Conservation (phyloP, 1,140 invertebrate species). For the Oryctes rhinoceros region DNA sequence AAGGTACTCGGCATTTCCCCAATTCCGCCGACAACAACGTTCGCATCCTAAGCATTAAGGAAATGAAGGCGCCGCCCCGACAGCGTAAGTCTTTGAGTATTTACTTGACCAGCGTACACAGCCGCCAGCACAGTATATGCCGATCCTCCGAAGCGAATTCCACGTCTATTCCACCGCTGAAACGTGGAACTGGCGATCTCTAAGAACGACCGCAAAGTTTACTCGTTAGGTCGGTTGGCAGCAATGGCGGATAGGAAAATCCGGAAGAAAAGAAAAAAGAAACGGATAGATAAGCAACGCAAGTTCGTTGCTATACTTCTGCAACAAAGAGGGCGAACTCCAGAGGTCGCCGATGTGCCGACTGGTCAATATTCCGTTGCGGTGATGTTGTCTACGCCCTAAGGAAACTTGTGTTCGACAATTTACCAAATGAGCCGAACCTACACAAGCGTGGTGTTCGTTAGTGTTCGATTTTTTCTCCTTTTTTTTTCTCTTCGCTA, state of each 20-base stretch:
- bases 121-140: too few relatives aligned
- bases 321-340: neutral
- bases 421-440: constrained; percentile 1
- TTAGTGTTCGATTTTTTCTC: constrained; percentile 3
- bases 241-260: neutral
- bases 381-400: neutral
- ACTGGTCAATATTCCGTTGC: constrained; percentile 7
- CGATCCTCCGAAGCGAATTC: too few relatives aligned
- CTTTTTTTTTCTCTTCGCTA: neutral
- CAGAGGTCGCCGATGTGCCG: neutral
- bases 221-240: neutral
- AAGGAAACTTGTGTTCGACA: neutral
- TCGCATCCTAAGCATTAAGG: too few relatives aligned
- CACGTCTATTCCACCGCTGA: too few relatives aligned
- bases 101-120: too few relatives aligned
- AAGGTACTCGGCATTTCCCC: too few relatives aligned
- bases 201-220: neutral
- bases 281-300: neutral
- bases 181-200: neutral
- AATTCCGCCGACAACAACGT: too few relatives aligned
- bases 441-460: neutral
- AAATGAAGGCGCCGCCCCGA: too few relatives aligned
- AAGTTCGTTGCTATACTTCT: neutral
- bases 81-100: neutral
- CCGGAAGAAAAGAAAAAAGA: neutral